Evolutionary conservation across 2,113 vertebrate genomes (phyloP).

Genomic region (Hystrix brachyura): DNA sequence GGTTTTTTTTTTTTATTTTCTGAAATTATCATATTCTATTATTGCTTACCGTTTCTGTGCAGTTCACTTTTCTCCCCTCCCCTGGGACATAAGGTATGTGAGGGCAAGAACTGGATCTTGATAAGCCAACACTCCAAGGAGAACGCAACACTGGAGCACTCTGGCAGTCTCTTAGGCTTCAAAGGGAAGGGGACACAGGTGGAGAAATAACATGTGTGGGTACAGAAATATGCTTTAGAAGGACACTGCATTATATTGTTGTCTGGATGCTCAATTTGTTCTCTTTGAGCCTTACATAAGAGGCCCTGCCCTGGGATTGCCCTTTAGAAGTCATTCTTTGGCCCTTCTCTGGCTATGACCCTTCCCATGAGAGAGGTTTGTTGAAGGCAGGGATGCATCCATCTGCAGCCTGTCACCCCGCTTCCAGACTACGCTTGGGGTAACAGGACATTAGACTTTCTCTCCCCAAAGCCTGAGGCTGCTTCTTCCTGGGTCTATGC

Average conservation of each 20-base stretch:
- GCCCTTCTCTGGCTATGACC: too few relatives aligned
- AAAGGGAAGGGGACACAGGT: neutral
- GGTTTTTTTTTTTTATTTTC: neutral
- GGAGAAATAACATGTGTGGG: too few relatives aligned
- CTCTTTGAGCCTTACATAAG: neutral
- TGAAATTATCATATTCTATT: neutral
- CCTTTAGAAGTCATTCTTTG: neutral
- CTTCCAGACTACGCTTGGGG: neutral
- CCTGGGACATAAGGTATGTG: neutral
- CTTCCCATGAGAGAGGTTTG: neutral
- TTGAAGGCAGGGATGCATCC: neutral
- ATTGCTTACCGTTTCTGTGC: neutral
- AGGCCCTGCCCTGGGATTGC: too few relatives aligned
- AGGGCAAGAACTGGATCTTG: neutral
- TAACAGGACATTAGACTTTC: neutral
- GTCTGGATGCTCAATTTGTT: neutral
- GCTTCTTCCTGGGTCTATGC: neutral
- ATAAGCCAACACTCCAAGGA: neutral
- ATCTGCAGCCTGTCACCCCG: neutral
- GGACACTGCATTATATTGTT: rapidly evolving
- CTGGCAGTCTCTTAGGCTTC: neutral
- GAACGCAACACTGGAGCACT: neutral
- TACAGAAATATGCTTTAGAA: neutral
- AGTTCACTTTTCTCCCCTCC: neutral
- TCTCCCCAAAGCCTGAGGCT: neutral